phyloP scores from a whole-genome alignment of 1,140 invertebrate genomes.

The Argopecten irradians region DNA sequence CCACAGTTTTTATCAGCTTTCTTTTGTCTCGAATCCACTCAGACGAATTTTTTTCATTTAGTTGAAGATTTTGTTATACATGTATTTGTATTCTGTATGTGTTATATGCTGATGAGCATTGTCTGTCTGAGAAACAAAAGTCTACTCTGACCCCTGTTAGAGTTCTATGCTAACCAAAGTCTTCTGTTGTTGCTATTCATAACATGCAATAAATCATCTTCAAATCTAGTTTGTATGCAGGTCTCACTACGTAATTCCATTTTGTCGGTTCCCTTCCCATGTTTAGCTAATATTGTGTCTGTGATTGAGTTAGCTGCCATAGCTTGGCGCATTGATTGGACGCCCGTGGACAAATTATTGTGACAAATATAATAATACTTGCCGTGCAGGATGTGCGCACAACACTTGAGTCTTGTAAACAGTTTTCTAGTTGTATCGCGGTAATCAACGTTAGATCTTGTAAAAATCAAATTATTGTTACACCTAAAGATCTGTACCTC shows the following conservation, averaged over 20 bases:
- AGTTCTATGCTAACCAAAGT: background rate
- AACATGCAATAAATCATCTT: conserved; percentile 23
- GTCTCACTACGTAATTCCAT: conserved; percentile 12
- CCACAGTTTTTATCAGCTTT: background rate
- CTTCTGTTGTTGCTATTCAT: conserved; percentile 10
- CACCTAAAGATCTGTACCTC: conserved; percentile 39
- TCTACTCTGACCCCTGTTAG: background rate
- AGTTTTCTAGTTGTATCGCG: conserved; percentile 21
- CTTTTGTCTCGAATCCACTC: background rate
- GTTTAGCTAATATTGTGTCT: conserved; percentile 18
- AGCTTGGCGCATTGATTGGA: background rate
- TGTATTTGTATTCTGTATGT: background rate
- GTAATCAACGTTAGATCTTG: conserved; percentile 35
- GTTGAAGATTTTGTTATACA: background rate
- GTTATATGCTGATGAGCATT: background rate
- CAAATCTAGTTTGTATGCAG: conserved; percentile 15
- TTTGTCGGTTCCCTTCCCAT: background rate
- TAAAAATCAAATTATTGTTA: conserved; percentile 40
- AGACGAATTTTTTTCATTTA: background rate
- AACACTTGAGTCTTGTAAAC: conserved; percentile 2
- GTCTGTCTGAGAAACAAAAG: background rate
- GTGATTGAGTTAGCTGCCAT: conserved; percentile 9
- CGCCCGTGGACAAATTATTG: conserved; percentile 20
- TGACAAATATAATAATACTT: conserved; percentile 23
- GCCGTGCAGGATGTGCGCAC: background rate